Evolutionary conservation across 1,140 invertebrate genomes (phyloP).

Genomic region (Ceratosolen fusciceps): DNA sequence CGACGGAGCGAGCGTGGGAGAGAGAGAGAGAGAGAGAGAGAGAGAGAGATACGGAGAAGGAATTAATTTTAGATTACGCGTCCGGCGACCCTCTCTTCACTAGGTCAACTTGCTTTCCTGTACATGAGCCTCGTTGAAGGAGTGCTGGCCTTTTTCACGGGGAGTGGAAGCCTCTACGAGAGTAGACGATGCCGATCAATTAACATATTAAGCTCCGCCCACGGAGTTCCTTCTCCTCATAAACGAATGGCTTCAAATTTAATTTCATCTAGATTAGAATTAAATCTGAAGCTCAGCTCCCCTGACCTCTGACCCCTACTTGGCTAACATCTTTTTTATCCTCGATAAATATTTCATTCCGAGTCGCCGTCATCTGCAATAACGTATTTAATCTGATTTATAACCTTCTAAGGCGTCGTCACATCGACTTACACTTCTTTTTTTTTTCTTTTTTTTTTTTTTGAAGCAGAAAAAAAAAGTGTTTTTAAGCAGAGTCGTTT

Average conservation of each 20-base stretch:
- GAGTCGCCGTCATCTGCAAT: too few species aligned
- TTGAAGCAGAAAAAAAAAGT: too few species aligned
- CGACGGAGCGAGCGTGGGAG: background rate
- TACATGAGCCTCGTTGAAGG: background rate
- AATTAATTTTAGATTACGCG: constrained; percentile 71
- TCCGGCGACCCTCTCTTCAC: constrained; percentile 61
- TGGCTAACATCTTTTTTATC: too few species aligned
- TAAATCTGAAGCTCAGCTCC: background rate
- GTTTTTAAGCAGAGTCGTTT: too few species aligned
- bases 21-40: background rate
- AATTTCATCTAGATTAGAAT: background rate
- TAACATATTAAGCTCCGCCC: background rate
- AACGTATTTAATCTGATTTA: too few species aligned
- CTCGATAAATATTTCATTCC: too few species aligned
- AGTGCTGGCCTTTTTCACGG: background rate
- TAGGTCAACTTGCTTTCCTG: constrained; percentile 58
- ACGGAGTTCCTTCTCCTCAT: background rate
- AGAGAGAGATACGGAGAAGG: constrained; percentile 36
- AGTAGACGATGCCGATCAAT: background rate
- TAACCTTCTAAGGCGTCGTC: too few species aligned
- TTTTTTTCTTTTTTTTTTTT: too few species aligned
- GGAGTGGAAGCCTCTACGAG: background rate
- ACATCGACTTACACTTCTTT: too few species aligned
- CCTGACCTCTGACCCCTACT: too few species aligned
- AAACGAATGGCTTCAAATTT: background rate